Conservation (phyloP, 2,113 vertebrate genomes). For the Ornithorhynchus anatinus region DNA sequence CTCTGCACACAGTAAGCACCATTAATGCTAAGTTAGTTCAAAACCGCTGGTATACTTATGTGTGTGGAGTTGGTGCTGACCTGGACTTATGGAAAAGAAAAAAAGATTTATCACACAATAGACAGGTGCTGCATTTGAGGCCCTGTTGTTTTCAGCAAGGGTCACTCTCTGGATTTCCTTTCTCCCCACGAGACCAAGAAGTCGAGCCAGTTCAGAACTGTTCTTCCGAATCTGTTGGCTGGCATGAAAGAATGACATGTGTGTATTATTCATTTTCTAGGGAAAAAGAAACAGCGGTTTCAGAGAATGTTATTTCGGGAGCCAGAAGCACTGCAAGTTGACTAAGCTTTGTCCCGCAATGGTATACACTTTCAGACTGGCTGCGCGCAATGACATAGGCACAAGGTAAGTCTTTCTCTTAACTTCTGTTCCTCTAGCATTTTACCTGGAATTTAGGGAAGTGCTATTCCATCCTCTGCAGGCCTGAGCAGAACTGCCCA, state of each 20-base stretch:
- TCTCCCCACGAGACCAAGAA: background rate
- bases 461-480: background rate
- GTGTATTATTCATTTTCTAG: conserved; percentile 65
- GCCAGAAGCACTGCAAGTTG: conserved; percentile 93
- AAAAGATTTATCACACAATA: too few species aligned
- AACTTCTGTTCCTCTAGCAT: background rate
- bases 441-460: too few species aligned
- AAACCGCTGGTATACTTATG: too few species aligned
- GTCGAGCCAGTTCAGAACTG: background rate
- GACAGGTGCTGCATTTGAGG: too few species aligned
- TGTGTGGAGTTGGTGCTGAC: too few species aligned
- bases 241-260: fast-evolving
- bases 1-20: too few species aligned
- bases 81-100: too few species aligned
- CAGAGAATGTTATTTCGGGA: conserved; percentile 93
- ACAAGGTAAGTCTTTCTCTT: conserved; percentile 76
- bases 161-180: background rate
- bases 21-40: too few species aligned
- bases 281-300: conserved; percentile 95
- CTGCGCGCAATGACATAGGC: conserved; percentile 93
- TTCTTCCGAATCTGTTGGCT: background rate
- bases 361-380: conserved; percentile 94
- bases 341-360: conserved; percentile 90
- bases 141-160: background rate
- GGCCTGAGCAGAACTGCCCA: background rate